Evolutionary conservation across 2,797 vertebrate species (phyloP), one percentile per base, ranked within the genome.

Genomic region (Cuniculus paca): DNA sequence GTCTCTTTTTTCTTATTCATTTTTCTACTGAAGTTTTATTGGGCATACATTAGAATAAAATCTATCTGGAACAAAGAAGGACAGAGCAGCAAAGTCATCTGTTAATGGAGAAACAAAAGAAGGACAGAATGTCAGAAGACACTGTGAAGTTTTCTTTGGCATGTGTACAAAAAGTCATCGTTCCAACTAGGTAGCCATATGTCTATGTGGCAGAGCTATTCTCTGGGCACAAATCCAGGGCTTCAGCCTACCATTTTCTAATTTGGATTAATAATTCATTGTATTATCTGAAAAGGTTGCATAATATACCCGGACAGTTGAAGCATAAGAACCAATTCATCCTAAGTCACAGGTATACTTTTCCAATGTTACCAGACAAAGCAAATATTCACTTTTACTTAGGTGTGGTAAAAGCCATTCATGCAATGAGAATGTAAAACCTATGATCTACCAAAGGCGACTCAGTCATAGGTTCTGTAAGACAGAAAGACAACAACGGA

Each of bases 241-340:
- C 50, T 96, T 84, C 79, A 96, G 95, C 20, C 77, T 93, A 96
- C 65, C 24, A 54, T 45, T 81, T n/a, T 95, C 96, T 97, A 97
- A 19, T 1, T 97, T 97, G 94, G 36, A 97, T 97, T 96, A 97
- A 97, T 98, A 63, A 96, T 98, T 96, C 94, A 22, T 93, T 94
- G 61, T 80, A 52, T 96, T 96, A 96, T 97, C 96, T 95, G 93
- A 56, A 98, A 96, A 87, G 24, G 34, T 84, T 89, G 9, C 31
- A 2, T 74, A 95, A 77, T 96, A 94, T 81, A 95, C 65, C 31
- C 94, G 90, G 79, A 97, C 88, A 61, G 61, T 58, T 88, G 65
- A 89, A 85, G 88, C 39, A 88, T 92, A 83, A 97, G 96, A 96
- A 61, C 19, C 50, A 97, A 74, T 90, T 45, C 81, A 83, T 48